Evolutionary conservation across 2,888 invertebrate species (phyloP).

Genomic region (Clostera curtula): DNA sequence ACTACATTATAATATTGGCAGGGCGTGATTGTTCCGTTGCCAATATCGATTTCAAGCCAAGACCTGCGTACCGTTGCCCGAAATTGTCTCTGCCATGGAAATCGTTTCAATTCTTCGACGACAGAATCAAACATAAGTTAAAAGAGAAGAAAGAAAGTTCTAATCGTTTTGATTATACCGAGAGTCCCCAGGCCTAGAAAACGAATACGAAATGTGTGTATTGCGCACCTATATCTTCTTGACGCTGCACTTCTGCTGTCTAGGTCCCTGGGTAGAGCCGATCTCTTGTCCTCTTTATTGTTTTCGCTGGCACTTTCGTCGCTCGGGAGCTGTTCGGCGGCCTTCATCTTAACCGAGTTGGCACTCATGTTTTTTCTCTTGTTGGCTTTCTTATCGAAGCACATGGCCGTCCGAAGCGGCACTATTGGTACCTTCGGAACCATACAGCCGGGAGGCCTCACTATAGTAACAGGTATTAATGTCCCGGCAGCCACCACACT

Average conservation of each 20-base stretch:
- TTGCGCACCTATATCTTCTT: slow-evolving; percentile 38
- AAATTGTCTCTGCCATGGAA: too few relatives aligned
- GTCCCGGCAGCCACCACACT: slow-evolving; percentile 38
- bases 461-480: slow-evolving; percentile 44
- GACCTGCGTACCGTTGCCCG: too few relatives aligned
- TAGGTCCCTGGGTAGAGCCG: slow-evolving; percentile 17
- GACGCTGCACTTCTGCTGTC: slow-evolving; percentile 52
- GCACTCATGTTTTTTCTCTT: slow-evolving; percentile 27
- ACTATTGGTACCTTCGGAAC: slow-evolving; percentile 41
- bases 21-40: too few relatives aligned
- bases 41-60: too few relatives aligned
- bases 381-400: slow-evolving; percentile 22
- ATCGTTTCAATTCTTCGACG: too few relatives aligned
- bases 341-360: slow-evolving; percentile 6
- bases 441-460: slow-evolving; percentile 22
- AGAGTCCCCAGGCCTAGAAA: too few relatives aligned
- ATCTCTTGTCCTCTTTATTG: slow-evolving; percentile 5
- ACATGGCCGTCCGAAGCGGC: slow-evolving; percentile 26
- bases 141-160: too few relatives aligned
- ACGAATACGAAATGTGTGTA: too few relatives aligned
- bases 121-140: too few relatives aligned
- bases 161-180: too few relatives aligned
- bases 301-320: slow-evolving; percentile 1
- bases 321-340: slow-evolving; percentile 9
- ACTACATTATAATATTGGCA: too few relatives aligned